Conservation (phyloP, 2,888 invertebrate species). For the Luffia ferchaultella region DNA sequence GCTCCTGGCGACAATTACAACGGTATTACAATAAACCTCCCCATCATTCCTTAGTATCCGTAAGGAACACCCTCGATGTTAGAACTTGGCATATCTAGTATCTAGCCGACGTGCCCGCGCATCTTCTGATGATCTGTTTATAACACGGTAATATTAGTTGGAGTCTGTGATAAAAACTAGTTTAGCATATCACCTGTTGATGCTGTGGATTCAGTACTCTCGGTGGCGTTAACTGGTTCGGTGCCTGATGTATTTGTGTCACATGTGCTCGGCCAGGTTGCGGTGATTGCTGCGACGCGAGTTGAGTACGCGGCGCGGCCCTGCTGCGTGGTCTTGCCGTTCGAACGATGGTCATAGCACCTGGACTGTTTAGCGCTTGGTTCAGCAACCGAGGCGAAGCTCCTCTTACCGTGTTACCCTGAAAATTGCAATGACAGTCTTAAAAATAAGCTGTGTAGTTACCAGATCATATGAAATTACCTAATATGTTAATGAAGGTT, state of each 20-base stretch:
- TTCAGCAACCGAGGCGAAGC: constrained; percentile 42
- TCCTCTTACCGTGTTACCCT: constrained; percentile 33
- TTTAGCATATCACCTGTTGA: not conserved
- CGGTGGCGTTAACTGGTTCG: not conserved
- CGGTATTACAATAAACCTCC: too few relatives aligned
- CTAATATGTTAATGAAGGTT: too few relatives aligned
- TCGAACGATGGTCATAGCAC: constrained; percentile 16
- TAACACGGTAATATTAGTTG: not conserved
- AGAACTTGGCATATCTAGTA: too few relatives aligned
- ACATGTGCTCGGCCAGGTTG: not conserved
- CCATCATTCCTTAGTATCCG: too few relatives aligned
- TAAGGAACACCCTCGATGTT: too few relatives aligned
- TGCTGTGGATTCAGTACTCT: constrained; percentile 7
- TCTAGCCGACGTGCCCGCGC: too few relatives aligned
- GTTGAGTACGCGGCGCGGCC: not conserved
- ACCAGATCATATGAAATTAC: too few relatives aligned
- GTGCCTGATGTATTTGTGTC: not conserved
- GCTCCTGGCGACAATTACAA: too few relatives aligned
- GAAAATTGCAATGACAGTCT: not conserved
- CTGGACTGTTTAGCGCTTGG: constrained; percentile 31
- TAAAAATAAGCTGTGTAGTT: too few relatives aligned
- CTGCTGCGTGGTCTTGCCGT: constrained; percentile 5
- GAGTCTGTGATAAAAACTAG: not conserved
- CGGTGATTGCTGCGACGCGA: not conserved
- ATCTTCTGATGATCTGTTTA: too few relatives aligned